phyloP scores from a whole-genome alignment of 2,113 vertebrate genomes.

The Seriola rivoliana region DNA sequence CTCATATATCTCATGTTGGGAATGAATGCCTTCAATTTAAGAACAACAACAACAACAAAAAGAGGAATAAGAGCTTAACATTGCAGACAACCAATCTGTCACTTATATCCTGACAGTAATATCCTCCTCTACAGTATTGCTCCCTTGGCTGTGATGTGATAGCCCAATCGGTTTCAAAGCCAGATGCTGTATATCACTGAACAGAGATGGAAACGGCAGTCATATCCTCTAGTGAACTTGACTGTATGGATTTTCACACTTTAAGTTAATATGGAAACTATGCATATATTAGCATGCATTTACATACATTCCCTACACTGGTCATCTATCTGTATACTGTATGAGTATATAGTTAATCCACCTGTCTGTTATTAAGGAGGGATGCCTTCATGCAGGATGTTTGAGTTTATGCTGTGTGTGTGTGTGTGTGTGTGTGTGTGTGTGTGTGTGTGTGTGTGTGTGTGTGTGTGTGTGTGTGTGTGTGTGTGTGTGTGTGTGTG shows the following conservation, averaged over 20 bases:
- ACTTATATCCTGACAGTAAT: constrained; percentile 73
- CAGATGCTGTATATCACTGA: constrained; percentile 71
- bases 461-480: constrained; percentile 41
- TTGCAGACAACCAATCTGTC: constrained; percentile 67
- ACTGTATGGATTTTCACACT: constrained; percentile 69
- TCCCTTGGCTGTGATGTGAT: constrained; percentile 74
- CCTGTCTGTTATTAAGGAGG: constrained; percentile 76
- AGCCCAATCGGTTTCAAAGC: constrained; percentile 63
- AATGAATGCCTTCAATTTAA: constrained; percentile 59
- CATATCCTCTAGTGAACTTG: constrained; percentile 64
- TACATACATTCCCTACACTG: constrained; percentile 64
- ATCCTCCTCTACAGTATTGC: constrained; percentile 74
- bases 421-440: constrained; percentile 36
- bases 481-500: constrained; percentile 43
- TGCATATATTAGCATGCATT: constrained; percentile 79
- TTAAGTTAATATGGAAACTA: constrained; percentile 66
- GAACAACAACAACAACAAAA: constrained; percentile 44
- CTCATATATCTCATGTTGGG: constrained; percentile 21
- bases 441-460: constrained; percentile 27
- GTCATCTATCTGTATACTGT: constrained; percentile 73
- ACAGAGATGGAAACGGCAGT: constrained; percentile 67
- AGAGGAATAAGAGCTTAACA: constrained; percentile 47
- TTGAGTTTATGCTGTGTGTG: constrained; percentile 48
- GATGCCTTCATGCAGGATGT: constrained; percentile 54
- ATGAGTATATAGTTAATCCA: constrained; percentile 74